Percentiles rank a stretch among this genome's conserved stretches.
Conservation (phyloP, 1,140 invertebrate species). For the Dendroctonus ponderosae region DNA sequence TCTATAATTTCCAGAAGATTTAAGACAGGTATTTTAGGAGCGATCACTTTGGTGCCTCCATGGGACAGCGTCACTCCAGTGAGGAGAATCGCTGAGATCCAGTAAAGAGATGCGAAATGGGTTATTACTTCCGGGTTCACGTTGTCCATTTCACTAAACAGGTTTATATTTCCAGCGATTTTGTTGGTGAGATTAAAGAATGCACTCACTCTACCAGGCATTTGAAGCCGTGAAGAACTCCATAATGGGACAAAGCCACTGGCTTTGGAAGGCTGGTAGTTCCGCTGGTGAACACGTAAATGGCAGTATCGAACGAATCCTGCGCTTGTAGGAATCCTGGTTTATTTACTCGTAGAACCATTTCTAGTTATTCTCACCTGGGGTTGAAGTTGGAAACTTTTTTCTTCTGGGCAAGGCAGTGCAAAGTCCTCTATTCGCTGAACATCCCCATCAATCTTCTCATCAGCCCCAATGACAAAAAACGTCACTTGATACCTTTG, state of each 20-base stretch:
- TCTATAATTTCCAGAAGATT: conserved; percentile 47
- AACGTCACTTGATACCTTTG: not conserved
- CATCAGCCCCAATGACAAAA: conserved; percentile 11
- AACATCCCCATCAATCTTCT: not conserved
- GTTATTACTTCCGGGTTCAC: conserved; percentile 19
- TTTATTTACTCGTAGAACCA: too few species aligned
- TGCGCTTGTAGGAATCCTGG: not conserved
- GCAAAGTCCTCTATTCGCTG: conserved; percentile 9
- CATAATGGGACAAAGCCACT: conserved; percentile 32
- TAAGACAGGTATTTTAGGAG: conserved; percentile 46
- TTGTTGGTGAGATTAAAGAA: not conserved
- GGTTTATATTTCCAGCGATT: not conserved
- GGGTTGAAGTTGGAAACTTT: conserved; percentile 8
- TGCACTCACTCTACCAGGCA: conserved; percentile 20
- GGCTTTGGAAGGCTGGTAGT: conserved; percentile 78
- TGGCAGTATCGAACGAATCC: conserved; percentile 39
- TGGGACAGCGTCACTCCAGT: conserved; percentile 38
- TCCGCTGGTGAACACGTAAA: conserved; percentile 64
- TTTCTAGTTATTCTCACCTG: not conserved
- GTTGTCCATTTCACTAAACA: conserved; percentile 29
- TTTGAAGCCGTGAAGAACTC: conserved; percentile 27
- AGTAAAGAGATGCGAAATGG: conserved; percentile 37
- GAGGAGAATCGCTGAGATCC: conserved; percentile 36
- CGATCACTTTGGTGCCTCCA: conserved; percentile 44
- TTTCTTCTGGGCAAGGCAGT: conserved; percentile 7